Evolutionary conservation across 1,140 invertebrate genomes (phyloP).

Genomic region (Rhizoglyphus robini): DNA sequence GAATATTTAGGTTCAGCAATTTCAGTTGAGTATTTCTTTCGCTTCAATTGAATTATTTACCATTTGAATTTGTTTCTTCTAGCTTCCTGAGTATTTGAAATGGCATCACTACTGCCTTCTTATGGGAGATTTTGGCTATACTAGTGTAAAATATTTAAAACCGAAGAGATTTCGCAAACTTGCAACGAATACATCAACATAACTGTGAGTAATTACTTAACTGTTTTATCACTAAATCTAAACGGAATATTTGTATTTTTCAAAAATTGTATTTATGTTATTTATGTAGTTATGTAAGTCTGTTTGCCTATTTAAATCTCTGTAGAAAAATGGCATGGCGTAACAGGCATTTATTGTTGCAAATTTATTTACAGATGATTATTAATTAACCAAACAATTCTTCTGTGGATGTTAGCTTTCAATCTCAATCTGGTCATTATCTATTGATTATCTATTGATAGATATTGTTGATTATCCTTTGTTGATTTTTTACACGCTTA

Average conservation of each 20-base stretch:
- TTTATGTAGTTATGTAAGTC: slow-evolving; percentile 1
- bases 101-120: slow-evolving; percentile 21
- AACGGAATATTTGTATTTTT: neutral
- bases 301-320: slow-evolving; percentile 20
- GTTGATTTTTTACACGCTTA: slow-evolving; percentile 75
- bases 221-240: too few species aligned
- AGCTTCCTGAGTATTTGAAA: slow-evolving; percentile 20
- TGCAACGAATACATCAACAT: slow-evolving; percentile 20
- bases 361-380: slow-evolving; percentile 36
- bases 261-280: neutral
- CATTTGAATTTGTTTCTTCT: slow-evolving; percentile 9
- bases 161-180: slow-evolving; percentile 16
- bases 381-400: slow-evolving; percentile 25
- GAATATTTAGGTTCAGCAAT: slow-evolving; percentile 31
- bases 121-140: slow-evolving; percentile 20
- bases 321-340: slow-evolving; percentile 25
- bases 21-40: slow-evolving; percentile 25
- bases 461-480: slow-evolving; percentile 57
- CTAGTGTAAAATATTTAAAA: slow-evolving; percentile 20
- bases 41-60: neutral
- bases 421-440: slow-evolving; percentile 47
- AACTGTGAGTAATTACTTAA: too few species aligned
- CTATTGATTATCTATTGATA: too few species aligned
- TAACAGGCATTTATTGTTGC: slow-evolving; percentile 33
- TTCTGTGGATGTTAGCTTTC: slow-evolving; percentile 47